phyloP scores from a whole-genome alignment of 2,113 vertebrate species.

The Eubucco bourcierii region DNA sequence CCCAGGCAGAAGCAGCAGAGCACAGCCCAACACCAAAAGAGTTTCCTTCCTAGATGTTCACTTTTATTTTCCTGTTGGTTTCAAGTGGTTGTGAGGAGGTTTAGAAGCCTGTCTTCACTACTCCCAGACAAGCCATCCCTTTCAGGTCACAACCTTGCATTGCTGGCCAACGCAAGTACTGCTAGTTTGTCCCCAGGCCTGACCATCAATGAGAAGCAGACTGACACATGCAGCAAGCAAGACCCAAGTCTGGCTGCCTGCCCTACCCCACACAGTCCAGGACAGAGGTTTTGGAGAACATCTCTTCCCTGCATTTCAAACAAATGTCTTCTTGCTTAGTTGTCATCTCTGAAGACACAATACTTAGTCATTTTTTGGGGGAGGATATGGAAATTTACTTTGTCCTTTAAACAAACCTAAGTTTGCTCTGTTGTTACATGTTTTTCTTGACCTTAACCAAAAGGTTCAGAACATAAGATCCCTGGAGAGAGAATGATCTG shows the following conservation, averaged over 20 bases:
- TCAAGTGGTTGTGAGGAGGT: accelerated
- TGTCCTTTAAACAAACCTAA: not conserved
- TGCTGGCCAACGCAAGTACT: not conserved
- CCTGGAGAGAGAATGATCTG: not conserved
- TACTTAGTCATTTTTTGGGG: not conserved
- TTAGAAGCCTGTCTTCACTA: not conserved
- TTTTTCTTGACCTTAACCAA: not conserved
- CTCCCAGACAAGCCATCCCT: no score
- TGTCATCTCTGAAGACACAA: not conserved
- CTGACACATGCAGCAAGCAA: not conserved
- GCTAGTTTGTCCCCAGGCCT: not conserved
- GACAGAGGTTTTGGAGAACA: not conserved
- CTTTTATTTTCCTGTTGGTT: not conserved
- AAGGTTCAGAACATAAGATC: not conserved
- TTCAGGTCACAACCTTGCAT: accelerated
- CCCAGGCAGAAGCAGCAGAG: not conserved
- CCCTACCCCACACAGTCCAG: not conserved
- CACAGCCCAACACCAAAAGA: not conserved
- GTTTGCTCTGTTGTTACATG: not conserved
- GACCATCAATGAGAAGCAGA: not conserved
- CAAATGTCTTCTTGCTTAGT: not conserved
- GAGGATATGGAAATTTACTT: not conserved
- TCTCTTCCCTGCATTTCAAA: not conserved
- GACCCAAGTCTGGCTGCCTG: not conserved
- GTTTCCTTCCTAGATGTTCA: not conserved